Percentiles rank a stretch among this genome's conserved stretches.
phyloP scores from a whole-genome alignment of 1,140 invertebrate genomes.

The Rhysida immarginata region DNA sequence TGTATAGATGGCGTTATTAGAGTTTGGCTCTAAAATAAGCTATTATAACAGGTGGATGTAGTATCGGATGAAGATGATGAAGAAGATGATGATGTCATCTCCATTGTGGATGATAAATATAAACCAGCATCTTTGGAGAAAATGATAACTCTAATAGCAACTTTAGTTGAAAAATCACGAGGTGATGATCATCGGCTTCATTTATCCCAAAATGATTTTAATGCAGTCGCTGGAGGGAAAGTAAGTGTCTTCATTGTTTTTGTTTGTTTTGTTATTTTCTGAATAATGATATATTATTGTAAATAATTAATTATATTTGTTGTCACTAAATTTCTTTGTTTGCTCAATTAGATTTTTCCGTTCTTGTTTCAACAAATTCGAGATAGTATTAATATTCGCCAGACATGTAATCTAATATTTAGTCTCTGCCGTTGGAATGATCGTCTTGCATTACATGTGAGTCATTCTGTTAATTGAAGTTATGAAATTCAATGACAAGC shows the following conservation, averaged over 20 bases:
- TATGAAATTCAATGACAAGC: too few relatives aligned
- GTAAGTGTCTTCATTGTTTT: slow-evolving; percentile 26
- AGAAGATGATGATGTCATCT: slow-evolving; percentile 50
- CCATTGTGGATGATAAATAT: slow-evolving; percentile 52
- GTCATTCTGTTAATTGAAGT: too few relatives aligned
- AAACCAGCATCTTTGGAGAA: slow-evolving; percentile 83
- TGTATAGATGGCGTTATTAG: too few relatives aligned
- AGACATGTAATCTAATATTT: slow-evolving; percentile 80
- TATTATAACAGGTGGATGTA: slow-evolving; percentile 33
- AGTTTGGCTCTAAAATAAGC: too few relatives aligned
- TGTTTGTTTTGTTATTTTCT: not conserved
- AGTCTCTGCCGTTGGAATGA: slow-evolving; percentile 81
- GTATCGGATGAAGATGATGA: slow-evolving; percentile 57
- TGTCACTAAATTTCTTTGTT: not conserved
- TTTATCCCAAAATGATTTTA: slow-evolving; percentile 61
- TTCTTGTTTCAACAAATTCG: slow-evolving; percentile 88
- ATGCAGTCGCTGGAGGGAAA: slow-evolving; percentile 68
- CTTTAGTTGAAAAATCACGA: slow-evolving; percentile 71
- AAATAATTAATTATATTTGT: not conserved
- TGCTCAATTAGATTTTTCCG: slow-evolving; percentile 57
- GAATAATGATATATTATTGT: not conserved
- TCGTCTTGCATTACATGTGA: slow-evolving; percentile 50
- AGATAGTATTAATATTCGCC: slow-evolving; percentile 78
- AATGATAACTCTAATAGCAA: slow-evolving; percentile 80
- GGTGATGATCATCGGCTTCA: slow-evolving; percentile 54